Conservation (phyloP, 2,113 vertebrate species). For the Muntiacus reevesi region DNA sequence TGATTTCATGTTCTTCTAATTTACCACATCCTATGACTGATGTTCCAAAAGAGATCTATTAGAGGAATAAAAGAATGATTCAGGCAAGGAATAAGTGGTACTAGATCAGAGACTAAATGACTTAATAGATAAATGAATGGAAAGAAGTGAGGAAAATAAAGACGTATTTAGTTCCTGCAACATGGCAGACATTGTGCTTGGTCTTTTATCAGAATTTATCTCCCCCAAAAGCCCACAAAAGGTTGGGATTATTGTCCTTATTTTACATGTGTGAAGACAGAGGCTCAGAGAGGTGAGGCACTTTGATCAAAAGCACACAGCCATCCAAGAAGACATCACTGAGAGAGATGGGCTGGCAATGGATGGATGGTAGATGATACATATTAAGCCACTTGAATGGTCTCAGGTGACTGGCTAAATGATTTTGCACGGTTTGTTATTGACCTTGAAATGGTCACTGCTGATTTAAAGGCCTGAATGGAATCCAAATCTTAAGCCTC, state of each 20-base stretch:
- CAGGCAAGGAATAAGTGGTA: neutral
- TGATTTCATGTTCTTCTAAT: neutral
- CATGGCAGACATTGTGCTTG: neutral
- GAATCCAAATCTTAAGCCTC: conserved; percentile 45
- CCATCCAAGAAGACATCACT: neutral
- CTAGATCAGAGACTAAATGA: neutral
- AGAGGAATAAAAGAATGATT: neutral
- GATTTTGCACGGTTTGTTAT: conserved; percentile 15
- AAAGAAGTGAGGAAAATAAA: neutral
- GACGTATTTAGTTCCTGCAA: neutral
- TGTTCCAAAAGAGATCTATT: neutral
- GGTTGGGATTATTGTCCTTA: neutral
- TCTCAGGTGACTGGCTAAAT: conserved; percentile 42
- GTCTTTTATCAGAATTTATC: neutral
- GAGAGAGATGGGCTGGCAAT: neutral
- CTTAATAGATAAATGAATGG: neutral
- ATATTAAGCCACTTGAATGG: neutral
- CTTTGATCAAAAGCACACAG: neutral
- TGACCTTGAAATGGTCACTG: conserved; percentile 60
- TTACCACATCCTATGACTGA: neutral
- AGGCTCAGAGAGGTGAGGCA: neutral
- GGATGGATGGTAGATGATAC: neutral
- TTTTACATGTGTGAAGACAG: neutral
- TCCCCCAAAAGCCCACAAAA: neutral
- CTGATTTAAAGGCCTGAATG: conserved; percentile 19